Conservation (phyloP, 2,888 invertebrate genomes). For the Anoncus sp. region DNA sequence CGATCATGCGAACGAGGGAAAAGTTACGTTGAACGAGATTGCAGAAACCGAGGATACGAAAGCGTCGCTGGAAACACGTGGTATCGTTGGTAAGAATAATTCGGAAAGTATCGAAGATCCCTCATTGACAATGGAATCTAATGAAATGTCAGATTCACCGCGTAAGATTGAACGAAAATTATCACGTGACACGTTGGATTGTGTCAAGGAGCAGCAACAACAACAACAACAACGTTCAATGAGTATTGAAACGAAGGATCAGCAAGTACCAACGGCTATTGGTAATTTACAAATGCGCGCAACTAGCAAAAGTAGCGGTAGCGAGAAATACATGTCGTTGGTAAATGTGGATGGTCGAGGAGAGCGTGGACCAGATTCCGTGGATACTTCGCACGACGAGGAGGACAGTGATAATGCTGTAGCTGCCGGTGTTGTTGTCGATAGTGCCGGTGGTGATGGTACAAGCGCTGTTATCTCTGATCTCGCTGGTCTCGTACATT, state of each 20-base stretch:
- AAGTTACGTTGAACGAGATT: constrained; percentile 68
- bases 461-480: constrained; percentile 83
- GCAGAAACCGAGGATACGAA: constrained; percentile 69
- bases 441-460: constrained; percentile 74
- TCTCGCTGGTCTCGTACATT: constrained; percentile 82
- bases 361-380: constrained; percentile 76
- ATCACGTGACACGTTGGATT: constrained; percentile 74
- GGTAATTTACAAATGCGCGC: constrained; percentile 65
- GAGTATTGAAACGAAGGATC: constrained; percentile 76
- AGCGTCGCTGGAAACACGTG: constrained; percentile 69
- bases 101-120: constrained; percentile 62
- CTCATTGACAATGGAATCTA: constrained; percentile 57
- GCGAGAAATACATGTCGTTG: constrained; percentile 65
- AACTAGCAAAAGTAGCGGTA: constrained; percentile 70
- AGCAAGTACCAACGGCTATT: constrained; percentile 75
- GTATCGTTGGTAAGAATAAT: constrained; percentile 68
- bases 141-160: constrained; percentile 56
- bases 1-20: constrained; percentile 67
- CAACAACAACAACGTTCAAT: constrained; percentile 75
- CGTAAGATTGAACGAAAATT: constrained; percentile 66
- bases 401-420: constrained; percentile 77
- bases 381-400: constrained; percentile 80
- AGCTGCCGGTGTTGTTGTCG: constrained; percentile 73
- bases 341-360: constrained; percentile 62
- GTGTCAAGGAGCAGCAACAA: constrained; percentile 75